A percentile compares a stretch with the other conserved stretches of the same genome.
Conservation (phyloP, 92 coral and sea anemone species). For the Palythoa caribaeorum region DNA sequence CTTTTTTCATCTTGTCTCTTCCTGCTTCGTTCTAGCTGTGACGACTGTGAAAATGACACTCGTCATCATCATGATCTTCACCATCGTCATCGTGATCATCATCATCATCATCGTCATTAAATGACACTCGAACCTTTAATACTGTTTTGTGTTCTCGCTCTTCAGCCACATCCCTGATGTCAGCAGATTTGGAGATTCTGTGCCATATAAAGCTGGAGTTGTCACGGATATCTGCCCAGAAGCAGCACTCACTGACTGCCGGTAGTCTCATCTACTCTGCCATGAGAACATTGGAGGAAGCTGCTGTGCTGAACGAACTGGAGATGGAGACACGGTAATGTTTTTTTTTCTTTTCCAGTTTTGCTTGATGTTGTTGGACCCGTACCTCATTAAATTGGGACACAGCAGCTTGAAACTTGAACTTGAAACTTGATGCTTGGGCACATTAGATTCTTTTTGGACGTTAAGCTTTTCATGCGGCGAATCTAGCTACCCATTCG, state of each 20-base stretch:
- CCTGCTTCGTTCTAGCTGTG: no score
- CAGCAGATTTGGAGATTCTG: slow-evolving; percentile 83
- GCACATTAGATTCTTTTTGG: no score
- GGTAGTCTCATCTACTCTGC: slow-evolving; percentile 83
- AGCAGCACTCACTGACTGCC: slow-evolving; percentile 82
- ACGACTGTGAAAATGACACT: no score
- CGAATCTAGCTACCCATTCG: no score
- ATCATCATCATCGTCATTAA: no score
- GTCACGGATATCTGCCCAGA: slow-evolving; percentile 77
- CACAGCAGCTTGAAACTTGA: no score
- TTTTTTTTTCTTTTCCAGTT: neutral
- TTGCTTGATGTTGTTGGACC: neutral
- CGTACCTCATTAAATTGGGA: neutral
- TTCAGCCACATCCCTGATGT: slow-evolving; percentile 72
- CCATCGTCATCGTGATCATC: no score
- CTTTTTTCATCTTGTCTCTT: no score
- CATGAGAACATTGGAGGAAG: slow-evolving; percentile 96
- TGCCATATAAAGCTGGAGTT: slow-evolving; percentile 79
- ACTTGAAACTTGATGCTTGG: no score
- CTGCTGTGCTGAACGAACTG: slow-evolving; percentile 85
- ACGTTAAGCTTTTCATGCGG: no score
- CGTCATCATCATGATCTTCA: no score
- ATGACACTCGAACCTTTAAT: neutral
- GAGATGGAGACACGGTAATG: slow-evolving; percentile 83
- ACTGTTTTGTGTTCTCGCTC: neutral